Evolutionary conservation across 2,797 vertebrate genomes (phyloP).

Genomic region (Notamacropus eugenii): DNA sequence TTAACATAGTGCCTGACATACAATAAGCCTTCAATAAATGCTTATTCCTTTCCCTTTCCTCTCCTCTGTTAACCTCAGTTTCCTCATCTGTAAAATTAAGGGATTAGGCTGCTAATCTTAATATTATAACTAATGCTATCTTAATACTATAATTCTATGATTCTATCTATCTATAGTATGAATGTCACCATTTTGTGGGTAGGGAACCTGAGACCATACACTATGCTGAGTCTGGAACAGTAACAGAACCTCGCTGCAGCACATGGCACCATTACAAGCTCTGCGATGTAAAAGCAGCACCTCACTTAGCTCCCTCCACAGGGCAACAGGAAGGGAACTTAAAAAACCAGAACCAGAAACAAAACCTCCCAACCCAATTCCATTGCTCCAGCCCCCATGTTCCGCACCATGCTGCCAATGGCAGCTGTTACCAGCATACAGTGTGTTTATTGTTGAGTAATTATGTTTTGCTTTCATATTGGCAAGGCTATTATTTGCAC

Average conservation of each 20-base stretch:
- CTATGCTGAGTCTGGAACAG: background rate
- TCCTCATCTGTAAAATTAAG: background rate
- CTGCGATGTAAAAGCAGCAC: background rate
- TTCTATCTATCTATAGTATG: background rate
- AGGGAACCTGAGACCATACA: background rate
- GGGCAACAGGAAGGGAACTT: conserved; percentile 41
- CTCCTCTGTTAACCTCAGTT: background rate
- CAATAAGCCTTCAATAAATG: background rate
- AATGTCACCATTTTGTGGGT: background rate
- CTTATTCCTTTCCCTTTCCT: background rate
- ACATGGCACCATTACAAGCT: background rate
- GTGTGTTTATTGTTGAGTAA: conserved; percentile 78
- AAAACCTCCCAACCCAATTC: conserved; percentile 42
- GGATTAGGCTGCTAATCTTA: background rate
- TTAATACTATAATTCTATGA: background rate
- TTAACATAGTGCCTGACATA: background rate
- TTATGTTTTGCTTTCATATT: conserved; percentile 79
- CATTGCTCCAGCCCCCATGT: conserved; percentile 69
- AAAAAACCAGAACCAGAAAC: conserved; percentile 11
- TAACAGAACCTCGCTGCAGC: background rate
- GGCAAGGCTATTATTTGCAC: conserved; percentile 75
- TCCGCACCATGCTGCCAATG: conserved; percentile 53
- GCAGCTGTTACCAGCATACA: conserved; percentile 68
- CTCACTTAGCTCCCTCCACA: conserved; percentile 3
- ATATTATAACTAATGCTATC: background rate